Evolutionary conservation across 2,888 invertebrate species (phyloP).

Genomic region (Girardia tigrina): DNA sequence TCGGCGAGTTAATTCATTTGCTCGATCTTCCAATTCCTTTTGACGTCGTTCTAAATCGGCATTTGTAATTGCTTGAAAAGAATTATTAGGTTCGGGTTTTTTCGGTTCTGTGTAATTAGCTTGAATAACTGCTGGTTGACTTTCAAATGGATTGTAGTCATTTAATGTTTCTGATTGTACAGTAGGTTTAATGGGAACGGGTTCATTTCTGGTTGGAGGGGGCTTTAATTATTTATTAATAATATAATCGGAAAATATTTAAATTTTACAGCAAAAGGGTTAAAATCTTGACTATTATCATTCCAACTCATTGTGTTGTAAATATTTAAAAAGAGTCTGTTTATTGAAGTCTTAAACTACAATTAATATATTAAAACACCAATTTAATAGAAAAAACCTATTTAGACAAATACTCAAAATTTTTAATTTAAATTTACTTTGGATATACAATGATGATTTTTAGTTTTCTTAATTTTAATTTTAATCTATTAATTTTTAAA

Average conservation of each 20-base stretch:
- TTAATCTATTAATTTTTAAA: too few species aligned
- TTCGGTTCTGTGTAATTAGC: neutral
- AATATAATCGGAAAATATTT: neutral
- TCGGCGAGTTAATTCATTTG: neutral
- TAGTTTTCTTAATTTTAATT: too few species aligned
- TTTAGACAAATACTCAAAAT: too few species aligned
- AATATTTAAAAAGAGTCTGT: neutral
- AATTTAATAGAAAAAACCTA: too few species aligned
- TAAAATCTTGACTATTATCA: neutral
- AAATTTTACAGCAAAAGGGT: neutral
- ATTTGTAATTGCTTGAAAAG: neutral
- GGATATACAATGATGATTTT: too few species aligned
- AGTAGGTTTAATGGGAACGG: neutral
- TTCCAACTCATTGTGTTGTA: conserved; percentile 19
- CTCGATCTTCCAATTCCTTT: conserved; percentile 11
- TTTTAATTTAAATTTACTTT: too few species aligned
- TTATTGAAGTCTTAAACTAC: neutral
- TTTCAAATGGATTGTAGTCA: conserved; percentile 8
- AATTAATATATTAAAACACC: conserved; percentile 7
- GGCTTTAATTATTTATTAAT: neutral
- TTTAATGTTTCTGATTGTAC: conserved; percentile 5
- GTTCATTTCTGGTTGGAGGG: neutral
- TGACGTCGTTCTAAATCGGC: neutral
- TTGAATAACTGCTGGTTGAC: conserved; percentile 6
- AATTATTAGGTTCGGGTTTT: neutral